These are phyloP conservation scores for Drosophila hydei DNA, from an alignment of 1,140 invertebrate species.

Conservation along the genomic window DNA sequence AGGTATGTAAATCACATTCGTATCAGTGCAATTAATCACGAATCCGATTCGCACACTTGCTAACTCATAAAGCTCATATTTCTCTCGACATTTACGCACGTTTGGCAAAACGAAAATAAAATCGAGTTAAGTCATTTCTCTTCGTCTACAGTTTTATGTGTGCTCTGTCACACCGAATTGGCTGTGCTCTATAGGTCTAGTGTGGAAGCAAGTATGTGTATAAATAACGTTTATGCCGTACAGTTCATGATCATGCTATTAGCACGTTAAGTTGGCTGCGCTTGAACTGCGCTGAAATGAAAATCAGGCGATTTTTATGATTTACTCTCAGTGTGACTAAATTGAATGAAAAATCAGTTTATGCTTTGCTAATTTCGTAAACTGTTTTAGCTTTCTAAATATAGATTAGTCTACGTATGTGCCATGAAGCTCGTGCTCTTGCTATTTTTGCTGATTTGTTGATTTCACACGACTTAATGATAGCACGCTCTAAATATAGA, in stretches of 20 bases:
- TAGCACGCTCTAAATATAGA: background rate
- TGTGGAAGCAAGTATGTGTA: no score
- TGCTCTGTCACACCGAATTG: conserved; percentile 4
- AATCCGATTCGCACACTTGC: conserved; percentile 58
- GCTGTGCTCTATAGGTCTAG: background rate
- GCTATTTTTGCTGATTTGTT: background rate
- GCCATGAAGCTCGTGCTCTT: background rate
- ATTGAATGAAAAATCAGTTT: background rate
- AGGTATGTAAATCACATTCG: conserved; percentile 48
- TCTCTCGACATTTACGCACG: conserved; percentile 60
- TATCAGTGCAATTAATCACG: conserved; percentile 45
- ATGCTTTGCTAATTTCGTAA: background rate
- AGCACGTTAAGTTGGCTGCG: conserved; percentile 9
- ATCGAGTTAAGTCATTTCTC: background rate
- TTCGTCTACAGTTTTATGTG: background rate
- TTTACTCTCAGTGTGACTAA: background rate
- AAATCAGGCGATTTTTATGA: background rate
- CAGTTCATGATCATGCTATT: background rate
- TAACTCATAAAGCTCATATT: conserved; percentile 65
- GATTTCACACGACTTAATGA: no score
- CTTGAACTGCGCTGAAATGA: no score
- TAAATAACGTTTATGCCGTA: conserved; percentile 5
- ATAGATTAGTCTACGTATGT: background rate
- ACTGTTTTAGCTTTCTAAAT: background rate
- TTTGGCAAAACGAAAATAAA: conserved; percentile 48